Conservation (phyloP, 2,888 invertebrate species). For the Zelleria hepariella region DNA sequence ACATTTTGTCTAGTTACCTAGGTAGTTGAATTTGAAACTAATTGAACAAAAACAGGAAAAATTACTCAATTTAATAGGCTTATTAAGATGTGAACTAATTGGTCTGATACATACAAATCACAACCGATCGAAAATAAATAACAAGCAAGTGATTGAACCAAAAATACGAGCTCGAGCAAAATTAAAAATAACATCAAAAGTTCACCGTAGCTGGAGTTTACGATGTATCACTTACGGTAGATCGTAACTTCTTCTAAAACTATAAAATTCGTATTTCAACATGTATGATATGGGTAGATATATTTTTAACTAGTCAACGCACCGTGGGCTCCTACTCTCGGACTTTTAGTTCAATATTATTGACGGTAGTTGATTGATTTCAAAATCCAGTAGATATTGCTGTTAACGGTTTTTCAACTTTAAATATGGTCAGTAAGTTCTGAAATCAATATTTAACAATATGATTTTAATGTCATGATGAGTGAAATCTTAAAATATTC, state of each 20-base stretch:
- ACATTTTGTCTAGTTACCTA: too few relatives aligned
- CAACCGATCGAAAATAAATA: not conserved
- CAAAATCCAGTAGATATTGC: too few relatives aligned
- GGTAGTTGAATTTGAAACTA: too few relatives aligned
- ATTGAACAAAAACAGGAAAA: not conserved
- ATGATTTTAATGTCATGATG: too few relatives aligned
- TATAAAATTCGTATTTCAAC: not conserved
- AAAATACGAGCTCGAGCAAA: not conserved
- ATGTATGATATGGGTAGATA: not conserved
- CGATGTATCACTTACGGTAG: constrained; percentile 3
- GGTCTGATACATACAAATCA: not conserved
- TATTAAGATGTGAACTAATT: not conserved
- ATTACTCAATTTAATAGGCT: not conserved
- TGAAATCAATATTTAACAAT: too few relatives aligned
- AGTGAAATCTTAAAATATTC: too few relatives aligned
- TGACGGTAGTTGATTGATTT: not conserved
- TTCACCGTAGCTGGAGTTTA: constrained; percentile 1
- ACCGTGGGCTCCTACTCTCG: not conserved
- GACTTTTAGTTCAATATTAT: not conserved
- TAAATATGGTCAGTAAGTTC: too few relatives aligned
- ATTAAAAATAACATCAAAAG: constrained; percentile 6
- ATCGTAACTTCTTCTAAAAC: not conserved
- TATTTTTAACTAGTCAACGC: not conserved
- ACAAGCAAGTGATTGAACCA: not conserved
- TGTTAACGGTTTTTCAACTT: too few relatives aligned